Evolutionary conservation across 2,888 invertebrate species (phyloP).

Genomic region (Agriotes lineatus): DNA sequence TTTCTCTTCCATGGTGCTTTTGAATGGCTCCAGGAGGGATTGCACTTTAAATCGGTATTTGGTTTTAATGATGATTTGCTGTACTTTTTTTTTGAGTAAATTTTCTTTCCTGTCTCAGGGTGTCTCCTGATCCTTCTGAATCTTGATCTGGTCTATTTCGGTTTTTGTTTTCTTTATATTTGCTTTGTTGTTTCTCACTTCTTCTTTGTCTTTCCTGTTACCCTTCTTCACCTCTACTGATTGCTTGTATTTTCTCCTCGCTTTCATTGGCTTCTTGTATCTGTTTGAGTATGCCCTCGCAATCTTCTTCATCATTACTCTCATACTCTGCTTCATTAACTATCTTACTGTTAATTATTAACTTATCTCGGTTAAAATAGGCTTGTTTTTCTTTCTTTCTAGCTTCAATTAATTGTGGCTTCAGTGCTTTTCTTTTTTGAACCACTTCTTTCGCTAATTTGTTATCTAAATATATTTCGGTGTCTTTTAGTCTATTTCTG

Average conservation of each 20-base stretch:
- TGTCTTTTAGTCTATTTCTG: conserved; percentile 1
- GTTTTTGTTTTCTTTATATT: neutral
- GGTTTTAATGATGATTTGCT: neutral
- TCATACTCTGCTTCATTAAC: neutral
- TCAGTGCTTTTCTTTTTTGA: neutral
- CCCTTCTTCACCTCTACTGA: neutral
- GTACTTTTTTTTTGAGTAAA: neutral
- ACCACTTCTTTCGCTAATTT: neutral
- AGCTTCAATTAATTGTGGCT: neutral
- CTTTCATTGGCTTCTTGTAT: neutral
- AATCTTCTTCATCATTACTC: neutral
- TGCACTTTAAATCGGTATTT: neutral
- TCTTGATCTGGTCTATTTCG: neutral
- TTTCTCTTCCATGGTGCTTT: neutral
- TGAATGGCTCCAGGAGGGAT: neutral
- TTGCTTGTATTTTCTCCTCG: neutral
- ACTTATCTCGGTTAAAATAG: neutral
- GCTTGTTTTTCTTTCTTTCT: neutral
- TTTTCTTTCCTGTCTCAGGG: too few relatives aligned
- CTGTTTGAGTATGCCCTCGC: neutral
- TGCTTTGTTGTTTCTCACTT: neutral
- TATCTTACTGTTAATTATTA: conserved; percentile 3
- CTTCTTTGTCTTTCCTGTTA: neutral
- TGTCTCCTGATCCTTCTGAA: neutral
- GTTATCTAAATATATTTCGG: neutral